phyloP scores from a whole-genome alignment of 2,888 invertebrate species.

The Trachelus iudaicus region DNA sequence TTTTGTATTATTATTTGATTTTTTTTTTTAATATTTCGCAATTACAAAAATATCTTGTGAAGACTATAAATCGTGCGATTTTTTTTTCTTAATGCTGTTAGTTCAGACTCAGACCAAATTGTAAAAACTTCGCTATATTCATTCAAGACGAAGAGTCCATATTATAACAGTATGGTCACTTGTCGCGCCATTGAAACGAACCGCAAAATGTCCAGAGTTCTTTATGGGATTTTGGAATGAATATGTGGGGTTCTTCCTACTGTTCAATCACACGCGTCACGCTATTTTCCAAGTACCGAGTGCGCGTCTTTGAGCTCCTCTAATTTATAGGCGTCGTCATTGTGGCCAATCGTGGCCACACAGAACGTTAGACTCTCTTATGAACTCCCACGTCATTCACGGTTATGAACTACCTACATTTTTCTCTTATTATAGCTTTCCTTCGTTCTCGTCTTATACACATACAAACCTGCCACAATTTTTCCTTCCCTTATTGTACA shows the following conservation, averaged over 20 bases:
- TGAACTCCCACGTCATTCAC: slow-evolving; percentile 48
- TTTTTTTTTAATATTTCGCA: neutral
- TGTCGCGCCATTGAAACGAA: slow-evolving; percentile 46
- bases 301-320: slow-evolving; percentile 34
- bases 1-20: neutral
- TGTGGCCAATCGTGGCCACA: slow-evolving; percentile 45
- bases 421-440: neutral
- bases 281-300: slow-evolving; percentile 41
- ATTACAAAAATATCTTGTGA: slow-evolving; percentile 2
- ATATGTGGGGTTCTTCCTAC: slow-evolving; percentile 37
- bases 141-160: neutral
- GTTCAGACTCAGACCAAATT: slow-evolving; percentile 8
- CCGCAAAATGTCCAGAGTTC: slow-evolving; percentile 23
- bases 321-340: slow-evolving; percentile 54
- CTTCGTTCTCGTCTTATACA: neutral
- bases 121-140: neutral
- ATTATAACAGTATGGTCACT: slow-evolving; percentile 52
- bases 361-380: slow-evolving; percentile 44
- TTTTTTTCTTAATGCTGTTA: slow-evolving; percentile 10
- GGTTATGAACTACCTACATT: slow-evolving; percentile 30
- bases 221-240: slow-evolving; percentile 22
- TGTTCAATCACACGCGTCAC: slow-evolving; percentile 47
- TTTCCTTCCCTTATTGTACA: slow-evolving; percentile 4
- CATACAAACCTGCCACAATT: slow-evolving; percentile 11
- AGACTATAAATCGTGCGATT: slow-evolving; percentile 19